Percentiles rank a stretch among this genome's conserved stretches.
phyloP scores from a whole-genome alignment of 2,888 invertebrate genomes.

The Drosophila tanythrix region DNA sequence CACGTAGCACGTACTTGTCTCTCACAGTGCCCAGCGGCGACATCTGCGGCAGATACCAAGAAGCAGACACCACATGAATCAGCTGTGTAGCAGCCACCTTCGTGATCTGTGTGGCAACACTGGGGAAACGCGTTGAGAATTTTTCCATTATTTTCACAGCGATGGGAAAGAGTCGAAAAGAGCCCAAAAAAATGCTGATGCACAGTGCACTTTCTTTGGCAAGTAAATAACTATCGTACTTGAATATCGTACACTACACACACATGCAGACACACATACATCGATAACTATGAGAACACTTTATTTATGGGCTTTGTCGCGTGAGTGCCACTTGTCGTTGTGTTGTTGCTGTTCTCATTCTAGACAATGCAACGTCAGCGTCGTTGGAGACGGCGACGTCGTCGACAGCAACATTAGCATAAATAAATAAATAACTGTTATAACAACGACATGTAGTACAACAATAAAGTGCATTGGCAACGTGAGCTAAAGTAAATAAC shows the following conservation, averaged over 20 bases:
- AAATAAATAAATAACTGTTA: constrained; percentile 78
- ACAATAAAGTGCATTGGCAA: constrained; percentile 54
- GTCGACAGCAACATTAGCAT: constrained; percentile 70
- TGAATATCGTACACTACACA: constrained; percentile 40
- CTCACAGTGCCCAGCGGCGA: constrained; percentile 49
- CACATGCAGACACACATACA: constrained; percentile 8
- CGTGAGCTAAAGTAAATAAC: constrained; percentile 54
- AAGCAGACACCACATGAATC: constrained; percentile 34
- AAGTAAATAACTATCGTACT: constrained; percentile 32
- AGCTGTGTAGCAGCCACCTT: constrained; percentile 38
- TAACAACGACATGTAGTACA: constrained; percentile 48
- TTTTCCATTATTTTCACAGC: constrained; percentile 49
- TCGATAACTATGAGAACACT: constrained; percentile 68
- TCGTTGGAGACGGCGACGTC: constrained; percentile 21
- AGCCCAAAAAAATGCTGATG: constrained; percentile 21
- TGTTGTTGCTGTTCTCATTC: constrained; percentile 69
- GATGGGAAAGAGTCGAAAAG: constrained; percentile 52
- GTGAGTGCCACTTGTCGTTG: constrained; percentile 65
- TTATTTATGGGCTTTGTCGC: constrained; percentile 68
- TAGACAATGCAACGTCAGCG: constrained; percentile 71
- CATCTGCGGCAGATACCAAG: constrained; percentile 32
- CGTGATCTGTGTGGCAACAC: constrained; percentile 47
- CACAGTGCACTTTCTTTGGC: constrained; percentile 59
- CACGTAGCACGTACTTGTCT: constrained; percentile 3
- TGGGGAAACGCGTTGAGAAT: constrained; percentile 66